phyloP scores from a whole-genome alignment of 2,113 vertebrate genomes.

The Acrocephalus kingi region DNA sequence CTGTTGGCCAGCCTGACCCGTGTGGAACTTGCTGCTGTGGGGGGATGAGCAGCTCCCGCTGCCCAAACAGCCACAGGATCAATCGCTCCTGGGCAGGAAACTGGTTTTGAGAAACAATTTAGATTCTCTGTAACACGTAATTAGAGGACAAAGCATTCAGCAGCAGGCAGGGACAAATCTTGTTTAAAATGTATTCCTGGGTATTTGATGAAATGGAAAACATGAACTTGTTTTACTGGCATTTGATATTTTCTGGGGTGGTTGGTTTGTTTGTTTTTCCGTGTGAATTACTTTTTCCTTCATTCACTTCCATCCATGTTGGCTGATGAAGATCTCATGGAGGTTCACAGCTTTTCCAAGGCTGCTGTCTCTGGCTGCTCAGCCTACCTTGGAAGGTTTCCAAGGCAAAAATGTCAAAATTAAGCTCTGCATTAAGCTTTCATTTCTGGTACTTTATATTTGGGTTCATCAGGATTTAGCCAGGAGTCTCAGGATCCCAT shows the following conservation, averaged over 20 bases:
- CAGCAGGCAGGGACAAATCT: neutral
- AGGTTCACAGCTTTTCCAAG: neutral
- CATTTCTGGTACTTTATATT: constrained; percentile 24
- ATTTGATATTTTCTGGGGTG: neutral
- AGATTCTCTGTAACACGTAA: fast-evolving
- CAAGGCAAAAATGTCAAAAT: constrained; percentile 1
- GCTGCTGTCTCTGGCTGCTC: neutral
- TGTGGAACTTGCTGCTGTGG: neutral
- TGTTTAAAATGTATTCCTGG: neutral
- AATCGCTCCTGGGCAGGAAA: neutral
- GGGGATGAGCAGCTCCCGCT: neutral
- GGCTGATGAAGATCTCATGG: neutral
- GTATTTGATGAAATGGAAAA: neutral
- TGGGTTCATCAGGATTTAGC: constrained; percentile 47
- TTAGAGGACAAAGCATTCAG: neutral
- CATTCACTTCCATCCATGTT: neutral
- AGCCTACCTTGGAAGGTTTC: neutral
- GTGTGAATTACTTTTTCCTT: neutral
- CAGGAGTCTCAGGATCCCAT: neutral
- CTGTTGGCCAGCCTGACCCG: neutral
- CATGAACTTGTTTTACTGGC: neutral
- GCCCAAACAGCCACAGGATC: fast-evolving
- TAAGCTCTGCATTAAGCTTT: constrained; percentile 38
- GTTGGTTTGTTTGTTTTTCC: neutral
- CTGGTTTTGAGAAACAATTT: too few relatives aligned